Evolutionary conservation across 2,113 vertebrate genomes (phyloP).

Genomic region (Paradisaea rubra): DNA sequence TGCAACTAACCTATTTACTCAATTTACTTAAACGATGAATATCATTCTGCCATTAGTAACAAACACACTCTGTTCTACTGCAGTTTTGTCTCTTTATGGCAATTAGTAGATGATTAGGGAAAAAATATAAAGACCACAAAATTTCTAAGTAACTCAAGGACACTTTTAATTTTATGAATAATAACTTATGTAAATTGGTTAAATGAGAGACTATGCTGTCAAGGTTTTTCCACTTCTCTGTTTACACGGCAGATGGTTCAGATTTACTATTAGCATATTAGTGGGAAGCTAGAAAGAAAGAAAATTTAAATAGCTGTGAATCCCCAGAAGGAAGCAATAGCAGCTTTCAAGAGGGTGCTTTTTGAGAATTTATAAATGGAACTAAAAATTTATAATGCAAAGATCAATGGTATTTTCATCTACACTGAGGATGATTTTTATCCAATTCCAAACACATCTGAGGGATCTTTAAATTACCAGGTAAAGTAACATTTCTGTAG

Average conservation of each 20-base stretch:
- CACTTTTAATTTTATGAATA: conserved; percentile 7
- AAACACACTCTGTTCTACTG: background rate
- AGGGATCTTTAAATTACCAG: background rate
- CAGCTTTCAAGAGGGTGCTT: background rate
- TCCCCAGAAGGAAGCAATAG: background rate
- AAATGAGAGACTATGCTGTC: conserved; percentile 12
- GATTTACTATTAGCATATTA: conserved; percentile 32
- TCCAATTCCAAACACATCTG: background rate
- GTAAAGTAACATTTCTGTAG: background rate
- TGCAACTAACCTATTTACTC: background rate
- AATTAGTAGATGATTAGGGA: background rate
- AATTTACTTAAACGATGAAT: background rate
- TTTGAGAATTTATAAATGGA: background rate
- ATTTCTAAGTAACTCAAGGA: background rate
- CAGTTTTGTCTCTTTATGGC: background rate
- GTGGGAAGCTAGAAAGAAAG: background rate
- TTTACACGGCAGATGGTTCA: conserved; percentile 40
- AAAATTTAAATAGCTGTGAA: background rate
- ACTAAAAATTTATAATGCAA: background rate
- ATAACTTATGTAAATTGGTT: conserved; percentile 11
- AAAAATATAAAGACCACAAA: background rate
- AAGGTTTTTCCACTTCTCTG: conserved; percentile 13
- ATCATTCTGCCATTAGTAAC: background rate
- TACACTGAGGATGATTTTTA: background rate
- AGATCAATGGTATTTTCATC: background rate